phyloP scores from a whole-genome alignment of 2,113 vertebrate species.

The Seriola dumerili region DNA sequence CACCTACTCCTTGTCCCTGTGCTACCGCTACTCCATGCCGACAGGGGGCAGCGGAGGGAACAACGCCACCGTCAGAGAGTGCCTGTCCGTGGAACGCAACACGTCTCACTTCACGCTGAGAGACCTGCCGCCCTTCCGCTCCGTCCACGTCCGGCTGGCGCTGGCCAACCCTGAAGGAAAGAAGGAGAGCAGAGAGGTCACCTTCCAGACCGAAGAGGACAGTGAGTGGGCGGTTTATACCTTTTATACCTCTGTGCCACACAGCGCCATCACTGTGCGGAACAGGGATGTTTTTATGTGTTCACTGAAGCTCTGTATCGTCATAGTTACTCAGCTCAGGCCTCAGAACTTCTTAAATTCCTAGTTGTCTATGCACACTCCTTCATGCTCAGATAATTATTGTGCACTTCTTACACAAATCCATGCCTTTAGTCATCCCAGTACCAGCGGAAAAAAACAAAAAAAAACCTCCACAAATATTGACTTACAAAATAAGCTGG shows the following conservation, averaged over 20 bases:
- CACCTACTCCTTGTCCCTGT: conserved; percentile 91
- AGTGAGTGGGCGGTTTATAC: conserved; percentile 85
- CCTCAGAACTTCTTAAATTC: conserved; percentile 25
- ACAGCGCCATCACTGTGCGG: conserved; percentile 17
- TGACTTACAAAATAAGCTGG: conserved; percentile 71
- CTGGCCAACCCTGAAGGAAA: conserved; percentile 93
- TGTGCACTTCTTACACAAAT: conserved; percentile 62
- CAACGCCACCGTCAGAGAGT: conserved; percentile 93
- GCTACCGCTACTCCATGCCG: conserved; percentile 90
- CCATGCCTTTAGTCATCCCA: conserved; percentile 61
- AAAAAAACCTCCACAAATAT: conserved; percentile 64
- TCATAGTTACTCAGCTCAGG: conserved; percentile 40
- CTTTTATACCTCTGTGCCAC: not conserved
- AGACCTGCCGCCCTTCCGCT: conserved; percentile 92
- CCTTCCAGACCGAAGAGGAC: conserved; percentile 96
- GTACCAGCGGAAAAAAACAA: conserved; percentile 41
- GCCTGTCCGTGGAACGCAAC: conserved; percentile 89
- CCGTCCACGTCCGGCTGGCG: conserved; percentile 88
- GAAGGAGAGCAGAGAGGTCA: conserved; percentile 94
- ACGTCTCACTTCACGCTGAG: conserved; percentile 89
- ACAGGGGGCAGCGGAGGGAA: conserved; percentile 83
- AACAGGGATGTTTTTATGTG: conserved; percentile 18
- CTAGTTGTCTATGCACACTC: conserved; percentile 13
- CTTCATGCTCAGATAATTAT: conserved; percentile 64
- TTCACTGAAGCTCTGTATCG: conserved; percentile 19